A percentile compares a stretch with the other conserved stretches of the same genome.
These are phyloP conservation scores for Drosophila paramelanica DNA, from an alignment of 2,888 invertebrate species.

Conservation along the genomic window DNA sequence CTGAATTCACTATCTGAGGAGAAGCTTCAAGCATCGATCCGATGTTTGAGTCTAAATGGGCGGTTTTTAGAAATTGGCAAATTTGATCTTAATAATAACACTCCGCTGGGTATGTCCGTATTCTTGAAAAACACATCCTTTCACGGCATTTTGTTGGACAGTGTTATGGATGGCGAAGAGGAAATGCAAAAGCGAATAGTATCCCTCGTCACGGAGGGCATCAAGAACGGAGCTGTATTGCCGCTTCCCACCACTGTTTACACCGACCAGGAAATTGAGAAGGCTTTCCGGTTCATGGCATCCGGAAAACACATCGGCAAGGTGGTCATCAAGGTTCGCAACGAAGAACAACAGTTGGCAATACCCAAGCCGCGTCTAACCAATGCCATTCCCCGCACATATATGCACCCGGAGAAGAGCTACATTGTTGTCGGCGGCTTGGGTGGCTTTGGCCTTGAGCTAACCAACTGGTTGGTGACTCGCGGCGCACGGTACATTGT, in stretches of 20 bases:
- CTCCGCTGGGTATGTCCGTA: conserved; percentile 92
- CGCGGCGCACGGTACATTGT: conserved; percentile 94
- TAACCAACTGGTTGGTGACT: conserved; percentile 94
- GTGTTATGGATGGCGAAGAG: conserved; percentile 91
- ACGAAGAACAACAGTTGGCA: conserved; percentile 88
- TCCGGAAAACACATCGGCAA: conserved; percentile 99
- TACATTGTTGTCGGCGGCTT: conserved; percentile 94
- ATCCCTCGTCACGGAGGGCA: conserved; percentile 92
- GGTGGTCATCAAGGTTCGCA: conserved; percentile 94
- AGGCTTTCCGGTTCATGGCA: conserved; percentile 97
- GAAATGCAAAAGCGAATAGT: conserved; percentile 91
- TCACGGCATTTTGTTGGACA: conserved; percentile 98
- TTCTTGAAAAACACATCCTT: conserved; percentile 99
- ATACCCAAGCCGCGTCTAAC: conserved; percentile 87
- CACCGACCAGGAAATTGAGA: conserved; percentile 93
- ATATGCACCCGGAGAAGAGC: conserved; percentile 91
- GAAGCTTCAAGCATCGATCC: conserved; percentile 96
- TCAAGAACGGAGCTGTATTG: conserved; percentile 93
- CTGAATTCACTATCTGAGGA: conserved; percentile 98
- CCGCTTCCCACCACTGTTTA: conserved; percentile 95
- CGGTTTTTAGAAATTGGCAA: conserved; percentile 99
- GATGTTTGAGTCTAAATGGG: conserved; percentile 96
- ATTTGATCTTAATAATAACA: conserved; percentile 96
- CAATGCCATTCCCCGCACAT: conserved; percentile 93
- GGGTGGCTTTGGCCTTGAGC: conserved; percentile 98